These are phyloP conservation scores for Cygnus atratus DNA, from an alignment of 2,113 vertebrate genomes.

Conservation along the genomic window DNA sequence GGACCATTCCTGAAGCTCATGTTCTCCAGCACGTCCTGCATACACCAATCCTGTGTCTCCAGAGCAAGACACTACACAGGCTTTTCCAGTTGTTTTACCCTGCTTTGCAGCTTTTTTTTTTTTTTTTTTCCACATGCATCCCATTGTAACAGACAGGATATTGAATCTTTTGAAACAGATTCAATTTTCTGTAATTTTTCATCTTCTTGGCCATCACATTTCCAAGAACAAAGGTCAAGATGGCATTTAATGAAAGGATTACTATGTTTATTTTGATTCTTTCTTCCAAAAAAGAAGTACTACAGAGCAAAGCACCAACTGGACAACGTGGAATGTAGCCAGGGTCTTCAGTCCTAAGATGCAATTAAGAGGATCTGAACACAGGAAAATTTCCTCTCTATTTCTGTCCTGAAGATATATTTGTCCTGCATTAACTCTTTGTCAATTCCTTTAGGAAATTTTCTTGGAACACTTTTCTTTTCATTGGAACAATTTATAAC, in stretches of 20 bases:
- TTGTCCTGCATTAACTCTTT: conserved; percentile 45
- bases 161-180: conserved; percentile 7
- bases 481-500: conserved; percentile 40
- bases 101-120: not conserved
- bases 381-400: not conserved
- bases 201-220: not conserved
- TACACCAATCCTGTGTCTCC: not conserved
- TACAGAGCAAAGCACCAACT: not conserved
- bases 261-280: not conserved
- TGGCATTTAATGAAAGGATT: conserved; percentile 38
- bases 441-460: conserved; percentile 45
- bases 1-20: not conserved
- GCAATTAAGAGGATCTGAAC: conserved; percentile 1
- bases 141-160: not conserved
- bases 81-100: not conserved
- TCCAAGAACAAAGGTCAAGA: conserved; percentile 36
- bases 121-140: not conserved
- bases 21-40: not conserved
- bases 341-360: not conserved
- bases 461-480: conserved; percentile 49
- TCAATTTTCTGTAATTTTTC: conserved; percentile 14
- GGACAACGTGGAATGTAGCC: not conserved
- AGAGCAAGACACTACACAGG: not conserved
- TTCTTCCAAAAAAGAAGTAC: not conserved
- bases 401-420: conserved; percentile 2